Base-by-base conservation (phyloP, 2,113 vertebrate species). In the Nerophis lumbriciformis region DNA sequence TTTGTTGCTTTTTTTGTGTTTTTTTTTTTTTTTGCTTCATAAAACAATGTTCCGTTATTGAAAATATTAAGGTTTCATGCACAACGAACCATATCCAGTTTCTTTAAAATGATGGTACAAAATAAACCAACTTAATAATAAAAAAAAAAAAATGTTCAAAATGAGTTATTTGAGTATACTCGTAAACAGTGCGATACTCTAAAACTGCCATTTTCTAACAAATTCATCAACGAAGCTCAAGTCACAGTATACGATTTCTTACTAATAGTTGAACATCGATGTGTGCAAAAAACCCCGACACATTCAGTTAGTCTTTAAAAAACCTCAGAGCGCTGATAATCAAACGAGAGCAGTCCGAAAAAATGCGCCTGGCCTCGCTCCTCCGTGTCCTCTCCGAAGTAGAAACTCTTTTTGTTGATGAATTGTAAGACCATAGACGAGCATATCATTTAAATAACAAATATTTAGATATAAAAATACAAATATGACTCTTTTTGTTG, bases 391-490 rank as follows among this genome's bases (percentile, higher is more conserved):
- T 83, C 79, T 85, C 80, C 77, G 59, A 82, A 86, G 80, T 90
- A 89, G 78, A 92, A 90, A 90, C 55, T 86, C 83, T 85, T 81
- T 90, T 73, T 89, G 85, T 88, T 88, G 91, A 92, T 93, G 92
- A 89, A 92, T 77, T 83, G 77, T 92, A 93, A 88, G 85, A 94
- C 89, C 85, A 89, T 89, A 90, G 83, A 93, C 91, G 87, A 94
- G 91, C 92, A 93, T 92, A 92, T 93, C 73, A 85, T 91, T 93
- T 91, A 89, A 89, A 90, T 95, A 93, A 94, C 93, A 95, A 94
- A 94, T 91, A 94, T 93, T 93, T 90, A 91, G 91, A 94, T 95
- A 94, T 94, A 95, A 95, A 95, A 94, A 95, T 95, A 94, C 93
- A 95, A 94, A 94, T 94, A 92, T 93, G 90, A 93, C 80, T 92